Percentiles rank a stretch among this genome's conserved stretches.
These are phyloP conservation scores for Cyprinodon brontotheroides DNA, from an alignment of 2,113 vertebrate genomes.

Conservation along the genomic window DNA sequence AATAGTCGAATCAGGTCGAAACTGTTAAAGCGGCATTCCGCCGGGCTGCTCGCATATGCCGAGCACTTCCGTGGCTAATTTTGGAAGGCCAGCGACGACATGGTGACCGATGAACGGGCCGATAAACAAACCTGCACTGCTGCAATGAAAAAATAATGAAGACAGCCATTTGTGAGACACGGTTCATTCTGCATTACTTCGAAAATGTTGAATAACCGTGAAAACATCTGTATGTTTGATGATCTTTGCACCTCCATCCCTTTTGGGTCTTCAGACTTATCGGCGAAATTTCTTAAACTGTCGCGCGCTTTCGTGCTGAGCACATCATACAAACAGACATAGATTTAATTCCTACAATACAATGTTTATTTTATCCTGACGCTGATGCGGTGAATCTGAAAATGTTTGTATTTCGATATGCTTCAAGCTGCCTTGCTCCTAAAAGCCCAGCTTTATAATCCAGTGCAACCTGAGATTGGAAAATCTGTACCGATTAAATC, in stretches of 20 bases:
- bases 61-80: too few species aligned
- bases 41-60: too few species aligned
- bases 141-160: constrained; percentile 71
- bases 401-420: not conserved
- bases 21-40: too few species aligned
- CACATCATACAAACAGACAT: not conserved
- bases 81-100: too few species aligned
- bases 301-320: too few species aligned
- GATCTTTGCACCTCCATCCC: constrained; percentile 39
- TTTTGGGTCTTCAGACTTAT: not conserved
- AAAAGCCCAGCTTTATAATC: too few species aligned
- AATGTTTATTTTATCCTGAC: not conserved
- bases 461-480: too few species aligned
- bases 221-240: constrained; percentile 52
- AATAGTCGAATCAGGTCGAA: too few species aligned
- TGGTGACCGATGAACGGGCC: too few species aligned
- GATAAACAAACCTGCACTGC: constrained; percentile 8
- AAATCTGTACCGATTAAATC: too few species aligned
- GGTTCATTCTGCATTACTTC: constrained; percentile 65
- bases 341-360: not conserved
- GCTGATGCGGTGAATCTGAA: not conserved
- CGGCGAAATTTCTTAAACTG: too few species aligned
- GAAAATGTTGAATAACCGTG: constrained; percentile 50
- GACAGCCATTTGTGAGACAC: constrained; percentile 63
- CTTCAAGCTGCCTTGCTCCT: too few species aligned